Conservation (phyloP, 2,888 invertebrate species). For the Mythimna ferrago region DNA sequence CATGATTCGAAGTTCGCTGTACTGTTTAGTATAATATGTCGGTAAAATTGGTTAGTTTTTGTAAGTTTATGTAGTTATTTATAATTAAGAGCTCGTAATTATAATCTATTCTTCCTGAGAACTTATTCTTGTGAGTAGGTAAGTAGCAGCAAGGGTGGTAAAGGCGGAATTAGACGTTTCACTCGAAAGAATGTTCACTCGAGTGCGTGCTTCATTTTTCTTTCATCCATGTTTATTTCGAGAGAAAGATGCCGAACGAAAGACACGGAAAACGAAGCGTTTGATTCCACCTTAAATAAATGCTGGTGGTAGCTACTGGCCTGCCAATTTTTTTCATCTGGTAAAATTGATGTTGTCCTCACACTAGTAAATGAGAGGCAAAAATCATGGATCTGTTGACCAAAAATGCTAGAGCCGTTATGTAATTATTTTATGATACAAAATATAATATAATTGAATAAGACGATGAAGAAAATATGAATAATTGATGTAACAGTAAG, state of each 20-base stretch:
- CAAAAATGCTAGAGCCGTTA: not conserved
- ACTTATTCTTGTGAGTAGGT: no score
- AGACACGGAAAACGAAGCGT: no score
- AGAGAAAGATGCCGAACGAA: no score
- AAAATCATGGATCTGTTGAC: not conserved
- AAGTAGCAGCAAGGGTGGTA: no score
- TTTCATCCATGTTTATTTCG: no score
- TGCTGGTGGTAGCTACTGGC: no score
- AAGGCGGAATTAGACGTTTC: no score
- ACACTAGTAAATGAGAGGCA: not conserved
- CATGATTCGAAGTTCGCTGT: conserved; percentile 33
- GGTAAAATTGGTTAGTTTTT: conserved; percentile 3
- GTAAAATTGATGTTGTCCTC: not conserved
- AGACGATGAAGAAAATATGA: not conserved
- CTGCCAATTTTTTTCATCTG: not conserved
- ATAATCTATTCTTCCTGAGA: no score
- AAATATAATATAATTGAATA: not conserved
- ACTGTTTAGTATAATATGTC: conserved; percentile 12
- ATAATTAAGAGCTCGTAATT: not conserved
- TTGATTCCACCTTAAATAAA: no score
- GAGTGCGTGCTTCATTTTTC: no score
- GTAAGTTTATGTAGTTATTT: not conserved
- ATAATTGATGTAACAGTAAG: not conserved
- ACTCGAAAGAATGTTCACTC: no score
- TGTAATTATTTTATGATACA: no score